phyloP scores from a whole-genome alignment of 1,140 invertebrate species.

The Drosophila littoralis region DNA sequence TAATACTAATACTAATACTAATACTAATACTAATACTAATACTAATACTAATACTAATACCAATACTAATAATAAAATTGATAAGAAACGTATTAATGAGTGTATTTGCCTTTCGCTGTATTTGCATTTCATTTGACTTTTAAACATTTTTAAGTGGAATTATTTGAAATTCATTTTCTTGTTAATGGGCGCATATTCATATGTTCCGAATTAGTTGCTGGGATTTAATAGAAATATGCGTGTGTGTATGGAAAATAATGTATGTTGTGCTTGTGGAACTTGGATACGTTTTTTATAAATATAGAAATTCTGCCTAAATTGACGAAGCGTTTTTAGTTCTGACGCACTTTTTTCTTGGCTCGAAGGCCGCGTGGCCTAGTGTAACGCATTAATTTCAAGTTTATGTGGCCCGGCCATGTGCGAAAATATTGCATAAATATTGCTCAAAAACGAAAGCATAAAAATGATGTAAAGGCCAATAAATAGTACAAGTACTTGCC shows the following conservation, averaged over 20 bases:
- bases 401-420: conserved; percentile 9
- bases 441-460: conserved; percentile 17
- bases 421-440: not conserved
- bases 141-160: conserved; percentile 48
- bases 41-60: too few relatives aligned
- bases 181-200: conserved; percentile 69
- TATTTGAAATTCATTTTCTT: conserved; percentile 61
- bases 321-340: conserved; percentile 13
- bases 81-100: conserved; percentile 3
- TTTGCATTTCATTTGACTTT: not conserved
- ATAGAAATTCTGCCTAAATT: conserved; percentile 40
- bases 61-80: too few relatives aligned
- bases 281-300: conserved; percentile 15
- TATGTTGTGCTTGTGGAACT: conserved; percentile 17
- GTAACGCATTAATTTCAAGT: conserved; percentile 22
- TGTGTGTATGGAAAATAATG: not conserved
- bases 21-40: too few relatives aligned
- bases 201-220: conserved; percentile 51
- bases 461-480: conserved; percentile 68
- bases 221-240: conserved; percentile 44
- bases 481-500: conserved; percentile 64
- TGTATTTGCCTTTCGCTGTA: conserved; percentile 32
- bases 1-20: too few relatives aligned
- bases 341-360: not conserved
- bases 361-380: conserved; percentile 23